Base-by-base conservation (phyloP, 2,888 invertebrate genomes). In the Lottia gigantea region DNA sequence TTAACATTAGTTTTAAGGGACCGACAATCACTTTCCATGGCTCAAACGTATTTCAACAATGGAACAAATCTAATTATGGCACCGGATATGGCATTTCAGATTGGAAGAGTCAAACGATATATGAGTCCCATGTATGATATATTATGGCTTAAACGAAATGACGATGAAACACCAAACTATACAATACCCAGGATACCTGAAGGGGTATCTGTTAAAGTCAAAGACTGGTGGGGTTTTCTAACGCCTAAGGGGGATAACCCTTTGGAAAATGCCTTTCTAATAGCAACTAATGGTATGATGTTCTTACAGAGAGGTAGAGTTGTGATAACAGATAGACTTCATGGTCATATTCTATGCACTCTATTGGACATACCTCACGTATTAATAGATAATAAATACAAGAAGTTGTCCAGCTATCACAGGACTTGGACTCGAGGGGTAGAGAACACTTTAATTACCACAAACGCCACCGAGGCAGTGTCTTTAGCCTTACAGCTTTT, bases 271-370 rank as follows among this genome's bases (percentile, higher is more conserved):
- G 49, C 73, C 0, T 71, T 74, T 46, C 64, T 73, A 0, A 70
- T 73, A n/a, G 62, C 76, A 14, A 61, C 66, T 3, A 68, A 67
- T 14, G 79, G 79, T 3, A 64, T 76, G 14, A 49, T 66, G 55
- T 77, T 78, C 62, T 68, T 76, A 6, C 76, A 73, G 67, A 62
- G 77, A 19, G 79, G 79, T 2, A 69, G 76, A 2, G 74, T 78
- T 26, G 71, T 76, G 14, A 68, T 77, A 25, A 78, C 78, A 0
- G 78, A 78, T 49, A 62, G 76, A 14, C 68, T 76, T 3, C 78
- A 78, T 63, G 77, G 77, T n/a, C 78, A 78, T 66, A 72, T 76
- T 62, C 40, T 75, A 15, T 69, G 55, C 61, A 65, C 67, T 7
- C 67, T 75, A 14, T 61, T 72, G n/a, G 46, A 71, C 47, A 74